phyloP scores from a whole-genome alignment of 2,888 invertebrate species.

The Drosophila mimetica region DNA sequence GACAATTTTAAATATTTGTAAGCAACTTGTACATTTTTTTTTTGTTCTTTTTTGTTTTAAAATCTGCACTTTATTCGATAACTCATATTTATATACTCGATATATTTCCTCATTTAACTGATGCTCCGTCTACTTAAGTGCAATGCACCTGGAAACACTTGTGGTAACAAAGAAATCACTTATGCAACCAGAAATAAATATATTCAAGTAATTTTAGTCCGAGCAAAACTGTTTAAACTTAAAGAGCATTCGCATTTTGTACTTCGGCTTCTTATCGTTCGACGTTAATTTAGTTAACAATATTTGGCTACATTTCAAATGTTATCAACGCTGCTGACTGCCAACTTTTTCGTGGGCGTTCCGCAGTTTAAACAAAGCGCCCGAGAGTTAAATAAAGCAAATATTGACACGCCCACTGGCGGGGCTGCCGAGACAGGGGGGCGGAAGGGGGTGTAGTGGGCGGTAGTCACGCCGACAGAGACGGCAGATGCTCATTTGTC shows the following conservation, averaged over 20 bases:
- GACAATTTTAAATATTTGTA: not conserved
- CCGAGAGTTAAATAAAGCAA: conserved; percentile 66
- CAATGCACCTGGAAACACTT: conserved; percentile 40
- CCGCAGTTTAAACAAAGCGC: conserved; percentile 48
- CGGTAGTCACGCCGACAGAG: conserved; percentile 1
- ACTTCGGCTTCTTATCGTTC: conserved; percentile 9
- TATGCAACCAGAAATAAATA: conserved; percentile 4
- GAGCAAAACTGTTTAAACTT: conserved; percentile 4
- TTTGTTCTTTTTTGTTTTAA: not conserved
- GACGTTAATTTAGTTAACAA: conserved; percentile 41
- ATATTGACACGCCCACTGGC: conserved; percentile 54
- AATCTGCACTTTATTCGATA: not conserved
- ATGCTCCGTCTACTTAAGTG: conserved; percentile 12
- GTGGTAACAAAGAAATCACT: conserved; percentile 24
- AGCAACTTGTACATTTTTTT: no score
- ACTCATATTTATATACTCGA: not conserved
- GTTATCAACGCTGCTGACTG: conserved; percentile 36
- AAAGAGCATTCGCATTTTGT: conserved; percentile 30
- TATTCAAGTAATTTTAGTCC: not conserved
- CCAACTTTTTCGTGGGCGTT: conserved; percentile 42
- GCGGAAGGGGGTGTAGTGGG: not conserved
- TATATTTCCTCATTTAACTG: conserved; percentile 12
- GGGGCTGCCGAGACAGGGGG: conserved; percentile 10
- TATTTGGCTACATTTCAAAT: conserved; percentile 42
- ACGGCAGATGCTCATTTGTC: conserved; percentile 62